These are phyloP conservation scores for Hyposoter didymator DNA, from an alignment of 2,888 invertebrate species.

Conservation along the genomic window DNA sequence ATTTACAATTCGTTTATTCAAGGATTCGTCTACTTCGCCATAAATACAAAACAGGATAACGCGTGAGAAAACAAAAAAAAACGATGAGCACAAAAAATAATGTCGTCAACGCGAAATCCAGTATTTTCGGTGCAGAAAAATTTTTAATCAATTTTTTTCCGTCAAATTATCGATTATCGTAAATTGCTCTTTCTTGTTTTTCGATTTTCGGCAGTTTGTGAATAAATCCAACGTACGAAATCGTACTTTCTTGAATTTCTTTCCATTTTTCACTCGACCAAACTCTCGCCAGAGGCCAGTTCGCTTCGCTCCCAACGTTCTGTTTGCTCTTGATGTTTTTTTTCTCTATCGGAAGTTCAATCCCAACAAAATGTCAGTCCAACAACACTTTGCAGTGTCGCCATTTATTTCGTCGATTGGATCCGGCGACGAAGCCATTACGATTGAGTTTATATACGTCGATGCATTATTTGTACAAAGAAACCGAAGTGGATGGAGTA, in stretches of 20 bases:
- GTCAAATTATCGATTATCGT: background rate
- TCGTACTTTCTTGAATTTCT: background rate
- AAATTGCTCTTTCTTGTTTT: background rate
- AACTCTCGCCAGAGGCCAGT: background rate
- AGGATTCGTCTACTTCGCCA: background rate
- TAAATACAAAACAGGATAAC: constrained; percentile 12
- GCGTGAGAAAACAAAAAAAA: constrained; percentile 12
- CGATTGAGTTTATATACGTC: constrained; percentile 25
- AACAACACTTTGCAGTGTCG: constrained; percentile 43
- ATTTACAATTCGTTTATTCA: constrained; percentile 67
- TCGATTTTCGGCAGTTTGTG: background rate
- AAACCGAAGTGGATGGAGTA: constrained; percentile 33
- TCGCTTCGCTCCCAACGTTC: constrained; percentile 9
- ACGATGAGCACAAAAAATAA: background rate
- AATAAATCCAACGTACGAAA: background rate
- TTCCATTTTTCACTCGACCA: background rate
- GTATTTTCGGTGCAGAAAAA: background rate
- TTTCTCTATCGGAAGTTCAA: constrained; percentile 26
- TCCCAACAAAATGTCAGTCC: constrained; percentile 44
- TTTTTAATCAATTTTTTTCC: background rate
- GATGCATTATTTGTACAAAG: constrained; percentile 31
- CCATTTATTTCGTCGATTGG: constrained; percentile 40
- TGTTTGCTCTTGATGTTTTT: constrained; percentile 27
- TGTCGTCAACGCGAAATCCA: background rate
- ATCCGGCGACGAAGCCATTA: constrained; percentile 40